Evolutionary conservation across 2,797 vertebrate genomes (phyloP).

Genomic region (Sebastes nivosus): DNA sequence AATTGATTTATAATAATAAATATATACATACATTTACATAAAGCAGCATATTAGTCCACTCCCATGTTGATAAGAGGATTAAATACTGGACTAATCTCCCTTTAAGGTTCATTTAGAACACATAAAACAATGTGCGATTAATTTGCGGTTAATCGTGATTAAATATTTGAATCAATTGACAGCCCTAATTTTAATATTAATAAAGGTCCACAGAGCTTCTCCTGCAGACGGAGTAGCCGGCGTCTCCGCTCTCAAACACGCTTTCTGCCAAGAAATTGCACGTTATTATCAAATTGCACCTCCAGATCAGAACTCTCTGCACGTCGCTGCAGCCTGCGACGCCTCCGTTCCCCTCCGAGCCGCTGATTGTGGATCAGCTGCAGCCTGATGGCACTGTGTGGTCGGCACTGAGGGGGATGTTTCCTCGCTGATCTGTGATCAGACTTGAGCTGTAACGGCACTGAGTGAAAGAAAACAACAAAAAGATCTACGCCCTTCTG

Average conservation of each 20-base stretch:
- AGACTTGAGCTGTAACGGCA: conserved; percentile 63
- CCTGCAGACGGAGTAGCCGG: neutral
- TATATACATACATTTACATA: no score
- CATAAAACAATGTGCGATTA: no score
- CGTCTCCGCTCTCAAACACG: neutral
- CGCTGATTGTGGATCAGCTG: conserved; percentile 57
- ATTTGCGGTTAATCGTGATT: no score
- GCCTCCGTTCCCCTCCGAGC: conserved; percentile 14
- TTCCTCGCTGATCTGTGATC: conserved; percentile 52
- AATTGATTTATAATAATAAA: no score
- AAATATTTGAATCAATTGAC: no score
- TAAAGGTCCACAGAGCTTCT: neutral
- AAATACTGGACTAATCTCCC: no score
- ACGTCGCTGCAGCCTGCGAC: conserved; percentile 32
- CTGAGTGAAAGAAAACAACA: conserved; percentile 53
- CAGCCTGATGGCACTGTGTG: conserved; percentile 64
- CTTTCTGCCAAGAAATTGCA: conserved; percentile 60
- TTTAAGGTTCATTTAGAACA: no score
- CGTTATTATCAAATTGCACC: conserved; percentile 65
- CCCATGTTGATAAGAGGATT: no score
- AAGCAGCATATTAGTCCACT: no score
- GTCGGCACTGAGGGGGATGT: conserved; percentile 66
- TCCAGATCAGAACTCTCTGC: conserved; percentile 51
- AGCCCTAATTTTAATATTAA: no score
- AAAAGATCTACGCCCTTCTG: neutral